Evolutionary conservation across 2,888 invertebrate genomes (phyloP).

Genomic region (Spodoptera littoralis): DNA sequence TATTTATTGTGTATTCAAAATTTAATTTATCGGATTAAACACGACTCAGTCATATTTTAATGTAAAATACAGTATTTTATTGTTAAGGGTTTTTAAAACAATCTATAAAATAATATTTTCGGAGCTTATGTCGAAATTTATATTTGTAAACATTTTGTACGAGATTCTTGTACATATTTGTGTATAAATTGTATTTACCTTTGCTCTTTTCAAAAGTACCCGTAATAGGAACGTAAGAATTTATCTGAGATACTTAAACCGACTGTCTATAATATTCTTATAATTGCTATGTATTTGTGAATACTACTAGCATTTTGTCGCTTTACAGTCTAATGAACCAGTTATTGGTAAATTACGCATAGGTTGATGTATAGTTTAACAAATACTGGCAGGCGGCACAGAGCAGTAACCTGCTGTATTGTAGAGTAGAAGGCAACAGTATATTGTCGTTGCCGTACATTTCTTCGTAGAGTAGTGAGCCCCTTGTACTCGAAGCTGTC

Average conservation of each 20-base stretch:
- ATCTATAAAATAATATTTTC: conserved; percentile 12
- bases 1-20: conserved; percentile 18
- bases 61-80: conserved; percentile 24
- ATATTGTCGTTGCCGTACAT: conserved; percentile 2
- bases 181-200: conserved; percentile 21
- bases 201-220: conserved; percentile 10
- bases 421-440: conserved; percentile 1
- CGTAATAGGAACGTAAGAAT: neutral
- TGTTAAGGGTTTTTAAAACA: conserved; percentile 9
- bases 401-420: neutral
- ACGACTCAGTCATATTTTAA: conserved; percentile 1
- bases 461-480: conserved; percentile 29
- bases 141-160: conserved; percentile 28
- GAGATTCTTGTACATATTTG: conserved; percentile 32
- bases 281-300: conserved; percentile 1
- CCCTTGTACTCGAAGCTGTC: conserved; percentile 20
- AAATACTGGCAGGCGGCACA: conserved; percentile 2
- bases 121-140: conserved; percentile 35
- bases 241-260: neutral
- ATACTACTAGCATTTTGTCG: conserved; percentile 5
- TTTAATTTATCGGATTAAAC: conserved; percentile 3
- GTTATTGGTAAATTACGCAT: conserved; percentile 21
- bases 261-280: conserved; percentile 8
- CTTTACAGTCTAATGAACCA: conserved; percentile 4
- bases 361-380: conserved; percentile 1